These are phyloP conservation scores for Hydrochoerus hydrochaeris DNA, from an alignment of 2,113 vertebrate genomes.

Conservation along the genomic window DNA sequence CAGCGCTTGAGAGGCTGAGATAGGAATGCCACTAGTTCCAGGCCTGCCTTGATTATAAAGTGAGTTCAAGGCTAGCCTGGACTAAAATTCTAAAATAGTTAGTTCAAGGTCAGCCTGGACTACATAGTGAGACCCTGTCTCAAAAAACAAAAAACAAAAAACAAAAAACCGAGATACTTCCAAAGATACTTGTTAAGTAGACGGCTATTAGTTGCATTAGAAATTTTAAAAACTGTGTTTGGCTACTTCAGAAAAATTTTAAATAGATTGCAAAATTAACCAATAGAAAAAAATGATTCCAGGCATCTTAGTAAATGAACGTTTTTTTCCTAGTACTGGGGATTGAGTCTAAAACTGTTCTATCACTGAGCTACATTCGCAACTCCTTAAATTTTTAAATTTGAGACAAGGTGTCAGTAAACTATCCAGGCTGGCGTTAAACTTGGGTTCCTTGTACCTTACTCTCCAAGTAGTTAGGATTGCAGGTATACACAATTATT, in stretches of 20 bases:
- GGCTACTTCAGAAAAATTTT: slow-evolving; percentile 77
- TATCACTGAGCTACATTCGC: neutral
- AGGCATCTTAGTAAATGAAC: slow-evolving; percentile 66
- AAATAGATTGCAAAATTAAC: slow-evolving; percentile 78
- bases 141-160: neutral
- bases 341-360: neutral
- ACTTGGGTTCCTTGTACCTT: neutral
- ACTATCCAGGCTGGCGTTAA: neutral
- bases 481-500: neutral
- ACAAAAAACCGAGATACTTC: slow-evolving; percentile 71
- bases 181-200: slow-evolving; percentile 59
- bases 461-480: neutral
- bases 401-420: too few species aligned
- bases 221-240: slow-evolving; percentile 76
- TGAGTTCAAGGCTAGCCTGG: neutral
- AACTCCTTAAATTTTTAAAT: too few species aligned
- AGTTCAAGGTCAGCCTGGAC: neutral
- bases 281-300: slow-evolving; percentile 81
- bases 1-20: neutral
- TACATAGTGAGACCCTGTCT: neutral
- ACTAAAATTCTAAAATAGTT: neutral
- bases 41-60: neutral
- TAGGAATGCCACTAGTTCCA: neutral
- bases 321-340: neutral
- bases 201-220: slow-evolving; percentile 62